These are phyloP conservation scores for Choloepus hoffmanni DNA, from an alignment of 2,113 vertebrate genomes.

Conservation along the genomic window DNA sequence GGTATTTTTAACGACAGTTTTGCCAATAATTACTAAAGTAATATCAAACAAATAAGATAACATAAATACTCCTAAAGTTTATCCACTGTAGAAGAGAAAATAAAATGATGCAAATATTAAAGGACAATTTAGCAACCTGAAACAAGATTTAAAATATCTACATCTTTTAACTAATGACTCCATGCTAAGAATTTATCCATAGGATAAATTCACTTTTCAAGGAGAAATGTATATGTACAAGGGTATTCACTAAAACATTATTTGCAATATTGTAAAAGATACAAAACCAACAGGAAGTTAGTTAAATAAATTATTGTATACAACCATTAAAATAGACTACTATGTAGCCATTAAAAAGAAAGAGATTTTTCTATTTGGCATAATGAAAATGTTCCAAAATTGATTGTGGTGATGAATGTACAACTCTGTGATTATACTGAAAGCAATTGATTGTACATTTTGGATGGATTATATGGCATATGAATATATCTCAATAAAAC, in stretches of 20 bases:
- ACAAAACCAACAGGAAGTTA: not conserved
- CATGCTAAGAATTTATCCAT: not conserved
- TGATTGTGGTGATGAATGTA: too few species aligned
- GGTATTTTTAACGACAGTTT: not conserved
- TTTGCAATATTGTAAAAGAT: not conserved
- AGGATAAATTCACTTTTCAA: not conserved
- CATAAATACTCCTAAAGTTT: slow-evolving; percentile 3
- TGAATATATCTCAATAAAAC: too few species aligned
- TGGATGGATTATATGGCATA: too few species aligned
- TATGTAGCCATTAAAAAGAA: not conserved
- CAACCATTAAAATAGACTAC: not conserved
- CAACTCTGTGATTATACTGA: too few species aligned
- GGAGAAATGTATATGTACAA: not conserved
- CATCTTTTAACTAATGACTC: not conserved
- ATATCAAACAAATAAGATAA: not conserved
- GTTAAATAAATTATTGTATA: slow-evolving; percentile 24
- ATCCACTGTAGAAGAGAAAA: not conserved
- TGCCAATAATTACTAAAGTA: not conserved
- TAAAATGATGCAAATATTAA: slow-evolving; percentile 18
- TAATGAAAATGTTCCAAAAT: too few species aligned
- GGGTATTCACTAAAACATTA: not conserved
- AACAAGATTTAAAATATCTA: slow-evolving; percentile 33
- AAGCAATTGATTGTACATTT: too few species aligned
- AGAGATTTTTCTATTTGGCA: too few species aligned
- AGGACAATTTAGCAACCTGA: not conserved